Base-by-base conservation (phyloP, 2,797 vertebrate genomes). In the Arremon aurantiirostris region DNA sequence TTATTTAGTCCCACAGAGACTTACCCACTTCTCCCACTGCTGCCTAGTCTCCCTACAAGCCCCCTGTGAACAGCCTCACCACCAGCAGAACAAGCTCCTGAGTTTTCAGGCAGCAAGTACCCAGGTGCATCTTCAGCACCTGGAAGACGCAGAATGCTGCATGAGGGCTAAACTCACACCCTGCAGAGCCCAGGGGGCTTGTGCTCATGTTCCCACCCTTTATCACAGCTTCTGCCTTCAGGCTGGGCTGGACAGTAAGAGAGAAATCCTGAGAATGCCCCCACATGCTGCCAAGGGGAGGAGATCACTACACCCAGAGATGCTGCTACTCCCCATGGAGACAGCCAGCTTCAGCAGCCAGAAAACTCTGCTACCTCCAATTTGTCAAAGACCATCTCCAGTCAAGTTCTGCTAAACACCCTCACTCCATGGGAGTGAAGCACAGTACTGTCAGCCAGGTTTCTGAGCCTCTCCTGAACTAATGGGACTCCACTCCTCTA, bases 281-380 rank as follows among this genome's bases (percentile, higher is more conserved):
- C 13, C 2, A 22, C 34, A 9, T 1, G 3, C 57, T 63, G 79
- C 76, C n/a, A 22, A 44, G 0, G 1, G 57, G 12, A 79, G 22
- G 21, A 95, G 26, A 26, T 34, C 52, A 50, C 39, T 21, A 53
- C 0, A 0, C 34, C 41, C 72, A 69, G 72, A 64, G 50, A 93
- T 49, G 28, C 24, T 39, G 46, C 50, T 56, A 11, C 35, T 44
- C 49, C 14, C 26, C 44, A 55, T 8, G 70, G 70, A 28, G 14
- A 30, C 66, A 35, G 39, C 27, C 86, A 79, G 59, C 27, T 79
- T 18, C 35, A 64, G 28, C 1, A 2, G 76, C 18, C 47, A 76
- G 60, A 23, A 92, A 82, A 65, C 37, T 21, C 71, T 65, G 69
- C 59, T 86, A 49, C 69, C 52, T 77, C 64, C 47, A 49, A 13